Base-by-base conservation (phyloP, 1,140 invertebrate species). In the Pomacea maculata region DNA sequence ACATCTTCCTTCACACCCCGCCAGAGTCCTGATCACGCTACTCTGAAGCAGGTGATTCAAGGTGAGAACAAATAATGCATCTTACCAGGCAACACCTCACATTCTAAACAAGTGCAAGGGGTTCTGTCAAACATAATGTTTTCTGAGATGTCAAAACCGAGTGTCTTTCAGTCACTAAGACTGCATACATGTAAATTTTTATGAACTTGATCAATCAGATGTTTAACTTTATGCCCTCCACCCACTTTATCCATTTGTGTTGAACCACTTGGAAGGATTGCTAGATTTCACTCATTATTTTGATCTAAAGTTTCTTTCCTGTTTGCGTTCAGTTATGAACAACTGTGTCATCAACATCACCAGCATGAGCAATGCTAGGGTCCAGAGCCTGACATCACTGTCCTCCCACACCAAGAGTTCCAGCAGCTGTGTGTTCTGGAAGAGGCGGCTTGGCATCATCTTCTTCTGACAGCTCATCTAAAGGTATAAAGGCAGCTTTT, bases 1-100 rank as follows among this genome's bases (percentile, higher is more conserved):
- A 89, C 1, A 85, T 89, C 72, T 90, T 87, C 81, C 45, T 76
- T 15, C 85, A 84, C 79, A 90, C 89, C 10, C 54, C 78, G 9
- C 73, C 64, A 85, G 29, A 85, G 84, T 63, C 71, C 78, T 12
- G 88, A 89, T 75, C 86, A 85, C 72, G 81, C 84, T 77, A 84
- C 83, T 8, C 85, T 90, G 15, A 88, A 88, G 79, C 84, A 88
- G 75, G 85, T 90, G 54, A 84, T 85, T n/a, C 86, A 87, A 83
- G 85, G 88, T 88, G 83, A 80, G 81, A 78, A 34, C 34, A 45
- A 45, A 45, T 45, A 1, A 45, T 45, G 34, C 34, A 45, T 45
- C 34, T 45, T 45, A 45, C 34, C 34, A 45, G 34, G 34, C 34
- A 45, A 6, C 34, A 45, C 34, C 34, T 45, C 34, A 6, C 34